A percentile compares a stretch with the other conserved stretches of the same genome.
Evolutionary conservation across 2,113 vertebrate genomes (phyloP).

Genomic region (Sclerurus mexicanus): DNA sequence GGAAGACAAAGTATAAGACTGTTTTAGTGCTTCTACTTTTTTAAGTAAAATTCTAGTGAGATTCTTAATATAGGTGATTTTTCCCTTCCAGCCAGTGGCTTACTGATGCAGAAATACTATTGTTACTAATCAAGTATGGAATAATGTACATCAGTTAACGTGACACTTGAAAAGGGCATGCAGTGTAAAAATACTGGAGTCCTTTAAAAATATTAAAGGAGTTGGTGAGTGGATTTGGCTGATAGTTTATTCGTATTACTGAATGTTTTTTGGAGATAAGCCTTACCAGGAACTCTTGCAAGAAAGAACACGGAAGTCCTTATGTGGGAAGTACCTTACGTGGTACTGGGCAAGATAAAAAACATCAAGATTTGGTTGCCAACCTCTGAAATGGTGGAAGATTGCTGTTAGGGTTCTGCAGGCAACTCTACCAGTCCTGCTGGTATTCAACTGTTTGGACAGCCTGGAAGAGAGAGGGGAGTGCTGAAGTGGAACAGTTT

Average conservation of each 20-base stretch:
- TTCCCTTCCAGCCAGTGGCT: background rate
- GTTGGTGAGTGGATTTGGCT: background rate
- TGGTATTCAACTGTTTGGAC: background rate
- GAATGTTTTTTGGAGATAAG: background rate
- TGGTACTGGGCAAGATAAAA: background rate
- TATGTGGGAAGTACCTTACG: background rate
- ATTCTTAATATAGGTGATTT: background rate
- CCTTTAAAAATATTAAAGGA: background rate
- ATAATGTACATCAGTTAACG: background rate
- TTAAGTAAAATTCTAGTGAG: background rate
- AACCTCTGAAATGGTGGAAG: background rate
- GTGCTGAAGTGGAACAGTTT: background rate
- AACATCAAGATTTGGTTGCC: background rate
- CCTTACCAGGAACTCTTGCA: background rate
- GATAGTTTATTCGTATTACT: background rate
- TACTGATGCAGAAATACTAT: background rate
- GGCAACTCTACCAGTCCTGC: background rate
- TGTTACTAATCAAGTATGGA: background rate
- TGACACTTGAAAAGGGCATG: background rate
- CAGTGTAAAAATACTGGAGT: background rate
- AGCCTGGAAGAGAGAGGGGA: background rate
- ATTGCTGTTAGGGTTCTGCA: background rate
- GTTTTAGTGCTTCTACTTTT: background rate
- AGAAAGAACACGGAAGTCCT: background rate
- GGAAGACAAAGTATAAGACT: background rate